Percentiles rank a stretch among this genome's conserved stretches.
phyloP scores from a whole-genome alignment of 1,140 invertebrate genomes.

The Homarus americanus region DNA sequence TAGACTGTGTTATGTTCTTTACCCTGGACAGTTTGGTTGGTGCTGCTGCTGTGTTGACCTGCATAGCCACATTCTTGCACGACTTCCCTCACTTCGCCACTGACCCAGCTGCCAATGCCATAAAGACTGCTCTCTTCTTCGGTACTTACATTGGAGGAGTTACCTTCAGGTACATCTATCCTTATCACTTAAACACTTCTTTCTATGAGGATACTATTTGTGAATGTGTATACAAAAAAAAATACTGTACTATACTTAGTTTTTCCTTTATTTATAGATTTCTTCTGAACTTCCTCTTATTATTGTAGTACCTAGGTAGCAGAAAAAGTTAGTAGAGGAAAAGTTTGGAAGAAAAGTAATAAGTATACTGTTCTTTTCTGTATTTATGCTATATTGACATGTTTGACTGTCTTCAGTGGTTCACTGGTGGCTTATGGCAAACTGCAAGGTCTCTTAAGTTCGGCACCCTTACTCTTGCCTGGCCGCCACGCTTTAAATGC shows the following conservation, averaged over 20 bases:
- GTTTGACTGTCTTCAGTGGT: conserved; percentile 81
- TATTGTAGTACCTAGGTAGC: too few species aligned
- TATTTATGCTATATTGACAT: too few species aligned
- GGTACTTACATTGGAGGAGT: conserved; percentile 95
- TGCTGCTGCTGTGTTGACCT: conserved; percentile 91
- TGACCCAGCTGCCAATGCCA: conserved; percentile 89
- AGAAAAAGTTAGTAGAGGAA: too few species aligned
- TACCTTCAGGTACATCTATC: conserved; percentile 84
- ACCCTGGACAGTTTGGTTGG: conserved; percentile 84
- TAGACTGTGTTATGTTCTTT: too few species aligned
- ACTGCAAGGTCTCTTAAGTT: conserved; percentile 89
- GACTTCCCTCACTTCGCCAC: conserved; percentile 90
- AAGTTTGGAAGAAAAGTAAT: too few species aligned
- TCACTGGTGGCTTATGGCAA: conserved; percentile 95
- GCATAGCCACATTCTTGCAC: conserved; percentile 89
- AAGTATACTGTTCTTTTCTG: too few species aligned
- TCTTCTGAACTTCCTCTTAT: too few species aligned
- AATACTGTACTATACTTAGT: too few species aligned
- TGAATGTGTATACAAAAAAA: background rate
- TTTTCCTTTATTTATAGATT: too few species aligned
- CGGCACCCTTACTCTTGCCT: conserved; percentile 88
- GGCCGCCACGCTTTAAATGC: conserved; percentile 89
- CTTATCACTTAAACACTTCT: background rate
- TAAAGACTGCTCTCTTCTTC: conserved; percentile 91
- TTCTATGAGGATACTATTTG: background rate